phyloP scores from a whole-genome alignment of 30 jellyfish, hydroid and myxozoan genomes.

The Nemopilema nomurai region DNA sequence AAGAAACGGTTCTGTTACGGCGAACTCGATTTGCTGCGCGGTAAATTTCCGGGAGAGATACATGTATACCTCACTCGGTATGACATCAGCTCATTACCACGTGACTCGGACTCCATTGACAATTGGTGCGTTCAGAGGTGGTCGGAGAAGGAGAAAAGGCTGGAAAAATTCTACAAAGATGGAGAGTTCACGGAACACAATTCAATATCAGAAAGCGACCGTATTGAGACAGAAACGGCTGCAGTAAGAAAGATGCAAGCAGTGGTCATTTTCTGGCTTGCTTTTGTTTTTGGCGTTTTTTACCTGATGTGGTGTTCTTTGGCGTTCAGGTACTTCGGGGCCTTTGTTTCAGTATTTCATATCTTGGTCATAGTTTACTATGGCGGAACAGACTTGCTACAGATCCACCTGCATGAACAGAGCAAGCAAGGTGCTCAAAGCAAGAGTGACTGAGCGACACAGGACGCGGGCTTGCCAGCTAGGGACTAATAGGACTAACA shows the following conservation, averaged over 20 bases:
- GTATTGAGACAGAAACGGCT: constrained; percentile 13
- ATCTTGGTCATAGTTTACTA: constrained; percentile 5
- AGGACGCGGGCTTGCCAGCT: no score
- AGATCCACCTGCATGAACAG: constrained; percentile 23
- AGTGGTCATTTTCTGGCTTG: constrained; percentile 56
- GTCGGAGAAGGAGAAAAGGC: constrained; percentile 88
- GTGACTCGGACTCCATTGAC: constrained; percentile 77
- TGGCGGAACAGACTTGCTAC: constrained; percentile 74
- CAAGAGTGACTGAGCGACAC: no score
- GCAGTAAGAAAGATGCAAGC: constrained; percentile 34
- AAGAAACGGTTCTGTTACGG: constrained; percentile 83
- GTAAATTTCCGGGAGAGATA: constrained; percentile 90
- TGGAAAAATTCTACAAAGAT: constrained; percentile 74
- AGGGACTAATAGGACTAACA: no score
- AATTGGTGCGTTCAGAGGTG: constrained; percentile 91
- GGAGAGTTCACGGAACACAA: constrained; percentile 63
- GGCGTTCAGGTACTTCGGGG: constrained; percentile 33
- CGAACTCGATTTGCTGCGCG: constrained; percentile 77
- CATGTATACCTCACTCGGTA: constrained; percentile 77
- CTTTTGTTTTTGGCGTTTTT: constrained; percentile 21
- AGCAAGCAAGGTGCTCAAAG: constrained; percentile 28
- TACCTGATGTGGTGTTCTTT: constrained; percentile 27
- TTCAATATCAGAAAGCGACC: constrained; percentile 22
- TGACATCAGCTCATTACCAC: constrained; percentile 71
- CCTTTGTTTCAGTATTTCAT: constrained; percentile 20